These are phyloP conservation scores for Stenodema calcarata DNA, from an alignment of 2,888 invertebrate genomes.

Conservation along the genomic window DNA sequence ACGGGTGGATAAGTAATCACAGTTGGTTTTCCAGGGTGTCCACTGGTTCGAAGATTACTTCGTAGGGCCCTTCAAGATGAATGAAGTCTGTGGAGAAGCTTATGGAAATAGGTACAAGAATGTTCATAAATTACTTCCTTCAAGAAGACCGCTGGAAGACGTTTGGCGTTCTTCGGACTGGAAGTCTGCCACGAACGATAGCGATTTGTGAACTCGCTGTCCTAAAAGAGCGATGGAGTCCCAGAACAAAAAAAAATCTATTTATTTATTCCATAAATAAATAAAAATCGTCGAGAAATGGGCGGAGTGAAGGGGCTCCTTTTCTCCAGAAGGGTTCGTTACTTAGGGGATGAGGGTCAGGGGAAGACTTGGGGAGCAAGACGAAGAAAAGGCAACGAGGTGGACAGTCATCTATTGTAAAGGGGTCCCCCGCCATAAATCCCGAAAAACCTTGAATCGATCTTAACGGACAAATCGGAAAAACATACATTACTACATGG, in stretches of 20 bases:
- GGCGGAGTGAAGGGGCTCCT: neutral
- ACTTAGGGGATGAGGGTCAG: neutral
- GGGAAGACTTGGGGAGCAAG: neutral
- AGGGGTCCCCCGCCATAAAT: neutral
- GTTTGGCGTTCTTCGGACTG: too few species aligned
- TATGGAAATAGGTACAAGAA: too few species aligned
- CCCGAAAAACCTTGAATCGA: slow-evolving; percentile 42
- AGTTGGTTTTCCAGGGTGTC: too few species aligned
- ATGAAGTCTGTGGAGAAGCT: too few species aligned
- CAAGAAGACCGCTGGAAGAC: too few species aligned
- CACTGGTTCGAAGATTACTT: too few species aligned
- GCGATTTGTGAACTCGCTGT: neutral
- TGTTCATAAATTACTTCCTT: too few species aligned
- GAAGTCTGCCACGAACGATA: neutral
- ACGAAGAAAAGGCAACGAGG: slow-evolving; percentile 18
- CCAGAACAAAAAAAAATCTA: neutral
- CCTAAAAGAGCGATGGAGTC: neutral
- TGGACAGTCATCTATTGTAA: slow-evolving; percentile 43
- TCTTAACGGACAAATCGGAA: slow-evolving; percentile 48
- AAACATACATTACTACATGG: slow-evolving; percentile 42
- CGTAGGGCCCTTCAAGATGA: too few species aligned
- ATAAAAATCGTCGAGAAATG: neutral
- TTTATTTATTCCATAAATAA: neutral
- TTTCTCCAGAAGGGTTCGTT: neutral
- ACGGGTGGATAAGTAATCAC: too few species aligned